Percentiles rank a stretch among this genome's conserved stretches.
Evolutionary conservation across 2,797 vertebrate genomes (phyloP).

Genomic region (Aldrovandia affinis): DNA sequence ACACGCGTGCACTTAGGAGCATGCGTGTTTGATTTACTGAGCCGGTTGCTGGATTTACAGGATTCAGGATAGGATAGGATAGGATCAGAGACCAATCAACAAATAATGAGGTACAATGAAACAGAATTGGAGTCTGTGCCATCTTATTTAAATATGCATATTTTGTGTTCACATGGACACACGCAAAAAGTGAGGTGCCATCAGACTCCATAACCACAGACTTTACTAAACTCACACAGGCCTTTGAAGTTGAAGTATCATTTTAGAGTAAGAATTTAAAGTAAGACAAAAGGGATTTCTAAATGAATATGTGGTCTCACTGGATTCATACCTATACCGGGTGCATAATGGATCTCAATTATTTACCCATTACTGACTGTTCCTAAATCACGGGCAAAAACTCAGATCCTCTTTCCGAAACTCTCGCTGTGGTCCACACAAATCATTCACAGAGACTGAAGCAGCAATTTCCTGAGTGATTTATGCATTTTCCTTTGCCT

Average conservation of each 20-base stretch:
- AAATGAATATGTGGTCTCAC: neutral
- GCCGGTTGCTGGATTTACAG: neutral
- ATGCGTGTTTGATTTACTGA: constrained; percentile 5
- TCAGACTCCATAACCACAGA: neutral
- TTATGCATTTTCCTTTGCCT: neutral
- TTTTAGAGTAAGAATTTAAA: constrained; percentile 5
- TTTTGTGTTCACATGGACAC: neutral
- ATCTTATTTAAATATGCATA: constrained; percentile 9
- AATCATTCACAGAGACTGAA: neutral
- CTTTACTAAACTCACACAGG: neutral
- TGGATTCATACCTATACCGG: neutral
- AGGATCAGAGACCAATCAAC: neutral
- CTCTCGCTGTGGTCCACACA: neutral
- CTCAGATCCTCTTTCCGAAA: neutral
- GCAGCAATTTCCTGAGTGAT: neutral
- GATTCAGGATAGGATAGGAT: neutral
- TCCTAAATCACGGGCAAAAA: neutral
- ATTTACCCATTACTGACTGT: neutral
- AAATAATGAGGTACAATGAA: constrained; percentile 8
- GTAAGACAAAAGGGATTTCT: neutral
- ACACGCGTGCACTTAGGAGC: neutral
- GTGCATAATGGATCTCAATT: neutral
- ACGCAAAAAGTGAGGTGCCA: neutral
- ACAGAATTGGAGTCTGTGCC: neutral
- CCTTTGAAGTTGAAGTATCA: neutral